Evolutionary conservation across 2,888 invertebrate species (phyloP), one percentile per base, ranked within the genome.

Genomic region (Ochlodes sylvanus): DNA sequence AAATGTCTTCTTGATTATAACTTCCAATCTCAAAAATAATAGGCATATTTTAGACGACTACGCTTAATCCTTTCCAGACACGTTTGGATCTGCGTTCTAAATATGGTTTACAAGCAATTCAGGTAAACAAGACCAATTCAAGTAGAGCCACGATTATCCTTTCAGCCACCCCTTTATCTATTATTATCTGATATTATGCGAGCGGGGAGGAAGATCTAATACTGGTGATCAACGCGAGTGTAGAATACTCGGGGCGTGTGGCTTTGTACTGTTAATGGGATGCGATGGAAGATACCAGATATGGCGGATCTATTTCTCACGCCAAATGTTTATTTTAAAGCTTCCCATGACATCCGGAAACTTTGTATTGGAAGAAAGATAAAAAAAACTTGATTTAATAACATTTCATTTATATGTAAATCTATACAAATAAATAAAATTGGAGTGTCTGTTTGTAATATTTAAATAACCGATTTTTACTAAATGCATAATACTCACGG

Each of bases 91-190:
- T 67, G 63, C 69, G 75, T 74, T 74, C 79, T 74, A 81, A 83
- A 83, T 83, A 81, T 83, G 82, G 82, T 87, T 79, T 81, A 83
- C 77, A 75, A 77, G 77, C 79, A 82, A 79, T 89, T 84, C 89
- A 89, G 88, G 89, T 89, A 85, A 86, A 85, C 81, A 82, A 75
- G 78, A 79, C 88, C 84, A 85, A 81, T 82, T 77, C 76, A 76
- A 69, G 72, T 76, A 77, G 86, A 84, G 71, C 85, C 76, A 72
- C 80, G 78, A 79, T 84, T 79, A 84, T 80, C 80, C 81, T 83
- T 83, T 80, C 80, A 81, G 80, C 84, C 79, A 79, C 83, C 84
- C 82, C 83, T 82, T 81, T 77, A 79, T 79, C 81, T 77, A 78
- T 84, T 83, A 84, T 84, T 84, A 86, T 82, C 79, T 74, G 75